A percentile compares a stretch with the other conserved stretches of the same genome.
These are phyloP conservation scores for Thymelicus lineola DNA, from an alignment of 2,888 invertebrate genomes.

Conservation along the genomic window DNA sequence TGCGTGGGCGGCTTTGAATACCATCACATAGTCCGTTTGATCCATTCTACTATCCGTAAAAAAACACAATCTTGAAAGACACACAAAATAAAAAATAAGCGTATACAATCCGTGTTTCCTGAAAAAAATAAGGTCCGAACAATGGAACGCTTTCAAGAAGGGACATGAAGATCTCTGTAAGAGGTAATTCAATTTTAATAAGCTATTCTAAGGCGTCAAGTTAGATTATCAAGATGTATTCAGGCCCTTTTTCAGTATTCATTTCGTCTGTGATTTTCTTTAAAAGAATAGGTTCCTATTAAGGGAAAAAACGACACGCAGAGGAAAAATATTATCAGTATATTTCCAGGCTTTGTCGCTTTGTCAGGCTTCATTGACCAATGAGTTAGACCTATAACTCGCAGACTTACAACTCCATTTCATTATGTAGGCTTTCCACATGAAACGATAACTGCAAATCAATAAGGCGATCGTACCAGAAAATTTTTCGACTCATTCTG, in stretches of 20 bases:
- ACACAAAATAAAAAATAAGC: not conserved
- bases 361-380: conserved; percentile 33
- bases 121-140: conserved; percentile 23
- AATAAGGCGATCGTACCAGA: conserved; percentile 12
- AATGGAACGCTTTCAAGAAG: conserved; percentile 25
- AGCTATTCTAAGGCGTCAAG: conserved; percentile 31
- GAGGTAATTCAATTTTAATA: conserved; percentile 35
- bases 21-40: no score
- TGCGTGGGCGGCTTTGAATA: no score
- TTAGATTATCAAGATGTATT: conserved; percentile 32
- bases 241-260: conserved; percentile 21
- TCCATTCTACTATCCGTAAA: no score
- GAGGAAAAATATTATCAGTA: conserved; percentile 26
- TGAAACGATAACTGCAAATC: conserved; percentile 20
- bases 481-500: not conserved
- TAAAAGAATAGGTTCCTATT: conserved; percentile 17
- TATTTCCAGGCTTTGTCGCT: conserved; percentile 30
- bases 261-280: conserved; percentile 30
- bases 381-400: conserved; percentile 32
- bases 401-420: conserved; percentile 31
- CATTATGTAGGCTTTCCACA: conserved; percentile 14
- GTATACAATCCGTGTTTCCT: conserved; percentile 16
- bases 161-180: conserved; percentile 31
- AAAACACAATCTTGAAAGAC: not conserved
- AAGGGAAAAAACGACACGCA: conserved; percentile 13